Percentiles rank a stretch among this genome's conserved stretches.
Evolutionary conservation across 2,888 invertebrate genomes (phyloP).

Genomic region (Trisateles emortualis): DNA sequence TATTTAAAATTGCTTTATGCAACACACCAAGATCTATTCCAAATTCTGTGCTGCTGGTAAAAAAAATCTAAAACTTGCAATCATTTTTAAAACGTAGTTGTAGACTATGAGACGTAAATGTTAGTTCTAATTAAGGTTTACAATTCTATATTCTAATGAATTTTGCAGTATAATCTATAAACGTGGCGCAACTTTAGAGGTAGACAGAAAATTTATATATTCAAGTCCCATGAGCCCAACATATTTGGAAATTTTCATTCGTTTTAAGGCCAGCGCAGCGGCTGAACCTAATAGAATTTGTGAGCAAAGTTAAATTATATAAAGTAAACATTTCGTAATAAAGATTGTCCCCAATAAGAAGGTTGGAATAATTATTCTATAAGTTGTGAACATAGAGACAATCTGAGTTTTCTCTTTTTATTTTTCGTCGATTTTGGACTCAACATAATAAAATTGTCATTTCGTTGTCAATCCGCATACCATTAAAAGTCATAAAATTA

Average conservation of each 20-base stretch:
- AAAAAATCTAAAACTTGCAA: too few species aligned
- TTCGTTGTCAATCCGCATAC: constrained; percentile 22
- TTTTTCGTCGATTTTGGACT: constrained; percentile 20
- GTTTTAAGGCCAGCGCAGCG: constrained; percentile 6
- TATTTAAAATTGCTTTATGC: too few species aligned
- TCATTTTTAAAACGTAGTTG: too few species aligned
- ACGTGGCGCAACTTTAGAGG: not conserved
- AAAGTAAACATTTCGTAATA: constrained; percentile 18
- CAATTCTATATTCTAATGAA: too few species aligned
- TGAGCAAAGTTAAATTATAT: constrained; percentile 26
- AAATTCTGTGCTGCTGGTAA: too few species aligned
- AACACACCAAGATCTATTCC: too few species aligned
- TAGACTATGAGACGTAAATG: too few species aligned
- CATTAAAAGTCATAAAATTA: not conserved
- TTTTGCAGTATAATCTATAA: too few species aligned
- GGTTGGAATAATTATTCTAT: constrained; percentile 1
- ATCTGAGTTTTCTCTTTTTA: constrained; percentile 16
- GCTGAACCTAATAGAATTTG: constrained; percentile 26
- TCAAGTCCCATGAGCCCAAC: constrained; percentile 26
- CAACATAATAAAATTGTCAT: constrained; percentile 16
- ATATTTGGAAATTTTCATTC: constrained; percentile 27
- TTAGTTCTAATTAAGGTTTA: too few species aligned
- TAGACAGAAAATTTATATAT: constrained; percentile 24
- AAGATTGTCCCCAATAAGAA: constrained; percentile 9
- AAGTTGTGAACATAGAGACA: constrained; percentile 3